phyloP scores from a whole-genome alignment of 2,113 vertebrate genomes.

The Periophthalmodon schlosseri region DNA sequence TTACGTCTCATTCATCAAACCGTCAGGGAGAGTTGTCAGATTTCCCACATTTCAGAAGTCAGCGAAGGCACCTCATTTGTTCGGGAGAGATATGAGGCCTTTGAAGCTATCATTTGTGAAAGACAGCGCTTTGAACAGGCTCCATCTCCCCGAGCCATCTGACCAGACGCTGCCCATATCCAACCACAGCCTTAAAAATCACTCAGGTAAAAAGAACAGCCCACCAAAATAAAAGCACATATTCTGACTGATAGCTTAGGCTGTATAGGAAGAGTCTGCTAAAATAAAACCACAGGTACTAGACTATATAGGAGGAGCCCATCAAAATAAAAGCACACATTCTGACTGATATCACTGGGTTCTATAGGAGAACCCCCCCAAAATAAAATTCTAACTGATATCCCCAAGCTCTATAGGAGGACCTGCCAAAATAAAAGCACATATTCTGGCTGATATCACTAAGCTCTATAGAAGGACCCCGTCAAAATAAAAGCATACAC shows the following conservation, averaged over 20 bases:
- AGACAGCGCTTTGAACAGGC: not conserved
- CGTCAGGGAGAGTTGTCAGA: not conserved
- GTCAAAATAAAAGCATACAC: slow-evolving; percentile 13
- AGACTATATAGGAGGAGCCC: not conserved
- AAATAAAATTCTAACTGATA: slow-evolving; percentile 1
- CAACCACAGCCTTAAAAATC: slow-evolving; percentile 9
- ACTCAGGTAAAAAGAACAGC: no score
- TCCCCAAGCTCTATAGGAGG: not conserved
- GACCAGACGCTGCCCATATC: not conserved
- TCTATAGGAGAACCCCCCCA: not conserved
- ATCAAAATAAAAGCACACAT: not conserved
- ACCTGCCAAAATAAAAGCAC: no score
- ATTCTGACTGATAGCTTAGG: not conserved
- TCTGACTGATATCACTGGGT: not conserved
- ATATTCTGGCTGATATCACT: slow-evolving; percentile 1
- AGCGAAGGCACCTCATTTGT: not conserved
- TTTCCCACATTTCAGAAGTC: not conserved
- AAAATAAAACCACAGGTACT: not conserved
- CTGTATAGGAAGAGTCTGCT: no score
- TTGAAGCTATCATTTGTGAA: slow-evolving; percentile 8
- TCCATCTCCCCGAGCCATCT: not conserved
- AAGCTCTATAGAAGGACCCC: not conserved
- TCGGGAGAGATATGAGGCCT: not conserved
- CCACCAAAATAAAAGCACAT: not conserved
- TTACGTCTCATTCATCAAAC: slow-evolving; percentile 4